Percentiles rank a stretch among this genome's conserved stretches.
Evolutionary conservation across 1,140 invertebrate genomes (phyloP).

Genomic region (Colletes gigas): DNA sequence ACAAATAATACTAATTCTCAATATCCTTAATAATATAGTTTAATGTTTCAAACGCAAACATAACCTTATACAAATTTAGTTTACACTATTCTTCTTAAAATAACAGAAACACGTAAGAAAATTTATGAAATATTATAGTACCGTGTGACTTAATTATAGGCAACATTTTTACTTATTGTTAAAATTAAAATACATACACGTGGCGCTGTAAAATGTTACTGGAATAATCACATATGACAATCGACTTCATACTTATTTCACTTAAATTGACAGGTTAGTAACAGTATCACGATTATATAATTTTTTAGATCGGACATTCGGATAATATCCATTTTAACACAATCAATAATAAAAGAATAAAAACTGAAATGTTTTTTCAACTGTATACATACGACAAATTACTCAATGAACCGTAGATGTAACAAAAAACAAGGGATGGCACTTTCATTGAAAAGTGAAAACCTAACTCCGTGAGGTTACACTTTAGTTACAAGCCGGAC

Average conservation of each 20-base stretch:
- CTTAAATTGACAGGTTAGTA: neutral
- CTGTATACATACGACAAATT: neutral
- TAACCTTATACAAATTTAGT: neutral
- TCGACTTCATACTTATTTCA: neutral
- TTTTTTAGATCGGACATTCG: constrained; percentile 4
- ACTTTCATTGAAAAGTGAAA: no score
- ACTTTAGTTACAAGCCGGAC: no score
- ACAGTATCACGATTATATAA: neutral
- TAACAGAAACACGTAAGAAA: neutral
- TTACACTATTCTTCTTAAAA: neutral
- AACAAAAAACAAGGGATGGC: no score
- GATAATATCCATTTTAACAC: neutral
- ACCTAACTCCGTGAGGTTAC: no score
- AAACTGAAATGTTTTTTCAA: neutral
- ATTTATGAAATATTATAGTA: neutral
- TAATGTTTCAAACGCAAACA: neutral
- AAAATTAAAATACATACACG: neutral
- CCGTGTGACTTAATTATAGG: neutral
- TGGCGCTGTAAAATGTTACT: neutral
- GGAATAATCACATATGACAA: neutral
- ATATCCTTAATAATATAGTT: neutral
- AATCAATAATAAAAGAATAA: constrained; percentile 4
- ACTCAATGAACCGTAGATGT: neutral
- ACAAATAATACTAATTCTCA: constrained; percentile 67
- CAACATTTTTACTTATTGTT: neutral